These are phyloP conservation scores for Sturnira hondurensis DNA, from an alignment of 2,113 vertebrate genomes.

Conservation along the genomic window DNA sequence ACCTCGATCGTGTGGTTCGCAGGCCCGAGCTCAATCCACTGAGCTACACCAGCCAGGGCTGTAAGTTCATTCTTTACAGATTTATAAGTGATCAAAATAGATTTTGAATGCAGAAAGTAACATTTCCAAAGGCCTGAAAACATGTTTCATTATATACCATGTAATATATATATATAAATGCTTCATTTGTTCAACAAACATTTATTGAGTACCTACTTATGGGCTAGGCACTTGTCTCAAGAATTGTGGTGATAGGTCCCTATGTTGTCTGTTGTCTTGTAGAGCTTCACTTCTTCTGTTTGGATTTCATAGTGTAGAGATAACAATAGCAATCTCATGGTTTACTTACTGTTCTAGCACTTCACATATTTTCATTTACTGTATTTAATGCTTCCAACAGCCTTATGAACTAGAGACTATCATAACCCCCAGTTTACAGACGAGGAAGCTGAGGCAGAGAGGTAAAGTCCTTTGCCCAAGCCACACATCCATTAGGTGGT, in stretches of 20 bases:
- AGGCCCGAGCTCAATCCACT: too few species aligned
- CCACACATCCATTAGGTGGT: background rate
- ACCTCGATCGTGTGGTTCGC: too few species aligned
- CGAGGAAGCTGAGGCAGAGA: background rate
- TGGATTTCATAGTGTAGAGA: background rate
- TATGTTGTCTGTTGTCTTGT: background rate
- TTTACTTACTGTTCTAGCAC: background rate
- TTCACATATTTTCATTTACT: background rate
- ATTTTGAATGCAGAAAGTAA: background rate
- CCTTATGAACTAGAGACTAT: background rate
- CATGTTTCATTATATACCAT: background rate
- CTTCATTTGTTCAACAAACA: background rate
- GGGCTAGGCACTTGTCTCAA: background rate
- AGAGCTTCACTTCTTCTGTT: background rate
- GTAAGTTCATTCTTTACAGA: background rate
- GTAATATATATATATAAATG: background rate
- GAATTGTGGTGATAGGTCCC: background rate
- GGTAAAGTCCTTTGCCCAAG: background rate
- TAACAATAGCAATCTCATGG: background rate
- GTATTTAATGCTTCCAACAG: background rate
- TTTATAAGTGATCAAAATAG: background rate
- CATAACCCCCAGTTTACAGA: background rate
- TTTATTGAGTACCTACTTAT: background rate
- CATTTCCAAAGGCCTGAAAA: slow-evolving; percentile 14
- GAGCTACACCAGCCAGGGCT: too few species aligned